phyloP scores from a whole-genome alignment of 2,113 vertebrate genomes.

The Callocephalon fimbriatum region DNA sequence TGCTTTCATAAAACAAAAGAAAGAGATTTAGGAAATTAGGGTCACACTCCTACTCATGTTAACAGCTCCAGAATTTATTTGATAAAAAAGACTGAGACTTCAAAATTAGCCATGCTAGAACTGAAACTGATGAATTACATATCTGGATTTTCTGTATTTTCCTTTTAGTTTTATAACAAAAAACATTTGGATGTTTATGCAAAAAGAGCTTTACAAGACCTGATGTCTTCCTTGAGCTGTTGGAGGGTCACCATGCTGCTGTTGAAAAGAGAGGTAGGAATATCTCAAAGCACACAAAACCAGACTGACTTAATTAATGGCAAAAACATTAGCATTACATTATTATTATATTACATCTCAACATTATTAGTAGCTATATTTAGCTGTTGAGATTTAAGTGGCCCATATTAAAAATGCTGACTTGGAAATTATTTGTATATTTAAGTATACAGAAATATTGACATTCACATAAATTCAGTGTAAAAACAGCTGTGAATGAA shows the following conservation, averaged over 20 bases:
- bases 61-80: neutral
- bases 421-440: neutral
- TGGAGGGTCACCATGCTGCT: neutral
- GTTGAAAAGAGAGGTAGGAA: neutral
- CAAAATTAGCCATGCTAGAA: neutral
- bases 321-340: neutral
- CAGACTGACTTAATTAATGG: neutral
- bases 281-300: neutral
- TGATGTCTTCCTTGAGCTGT: neutral
- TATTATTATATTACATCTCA: neutral
- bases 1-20: neutral
- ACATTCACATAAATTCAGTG: neutral
- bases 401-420: neutral
- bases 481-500: neutral
- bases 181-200: rapidly evolving
- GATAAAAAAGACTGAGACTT: neutral
- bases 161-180: neutral
- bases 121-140: neutral
- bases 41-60: neutral
- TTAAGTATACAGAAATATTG: neutral
- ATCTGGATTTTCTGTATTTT: neutral
- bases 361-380: neutral
- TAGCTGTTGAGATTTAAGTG: neutral
- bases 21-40: neutral
- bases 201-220: neutral